Percentiles rank a stretch among this genome's conserved stretches.
Evolutionary conservation across 2,797 vertebrate genomes (phyloP).

Genomic region (Cirrhinus molitorella): DNA sequence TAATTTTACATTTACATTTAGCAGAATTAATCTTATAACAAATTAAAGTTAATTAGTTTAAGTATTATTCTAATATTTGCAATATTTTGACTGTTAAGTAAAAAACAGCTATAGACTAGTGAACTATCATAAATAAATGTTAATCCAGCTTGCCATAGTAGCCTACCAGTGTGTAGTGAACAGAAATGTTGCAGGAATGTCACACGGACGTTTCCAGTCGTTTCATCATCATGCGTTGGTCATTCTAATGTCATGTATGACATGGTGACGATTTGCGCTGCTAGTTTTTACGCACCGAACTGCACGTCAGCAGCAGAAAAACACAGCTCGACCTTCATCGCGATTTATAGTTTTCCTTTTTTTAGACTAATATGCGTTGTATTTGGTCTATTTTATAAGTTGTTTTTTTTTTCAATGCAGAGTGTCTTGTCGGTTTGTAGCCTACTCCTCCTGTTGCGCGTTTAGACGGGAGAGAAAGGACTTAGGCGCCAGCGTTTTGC

Average conservation of each 20-base stretch:
- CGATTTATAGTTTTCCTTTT: neutral
- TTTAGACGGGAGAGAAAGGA: neutral
- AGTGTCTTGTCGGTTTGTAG: neutral
- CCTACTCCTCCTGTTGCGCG: slow-evolving; percentile 51
- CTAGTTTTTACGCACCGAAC: slow-evolving; percentile 22
- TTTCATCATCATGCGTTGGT: slow-evolving; percentile 48
- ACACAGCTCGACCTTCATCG: slow-evolving; percentile 16
- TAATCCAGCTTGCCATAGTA: neutral
- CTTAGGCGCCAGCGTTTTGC: neutral
- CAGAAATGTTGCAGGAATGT: slow-evolving; percentile 25
- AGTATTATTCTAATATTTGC: neutral
- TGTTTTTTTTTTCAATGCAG: neutral
- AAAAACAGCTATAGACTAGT: neutral
- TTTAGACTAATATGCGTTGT: neutral
- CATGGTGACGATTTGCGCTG: slow-evolving; percentile 5
- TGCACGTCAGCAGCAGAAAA: slow-evolving; percentile 5
- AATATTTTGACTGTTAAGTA: neutral
- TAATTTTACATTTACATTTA: neutral
- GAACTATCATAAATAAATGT: neutral
- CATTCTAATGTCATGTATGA: slow-evolving; percentile 45
- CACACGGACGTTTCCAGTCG: slow-evolving; percentile 43
- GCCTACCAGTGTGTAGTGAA: neutral
- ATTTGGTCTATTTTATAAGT: neutral
- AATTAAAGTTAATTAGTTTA: neutral
- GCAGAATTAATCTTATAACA: no score